Evolutionary conservation across 2,113 vertebrate species (phyloP).

Genomic region (Caracal caracal): DNA sequence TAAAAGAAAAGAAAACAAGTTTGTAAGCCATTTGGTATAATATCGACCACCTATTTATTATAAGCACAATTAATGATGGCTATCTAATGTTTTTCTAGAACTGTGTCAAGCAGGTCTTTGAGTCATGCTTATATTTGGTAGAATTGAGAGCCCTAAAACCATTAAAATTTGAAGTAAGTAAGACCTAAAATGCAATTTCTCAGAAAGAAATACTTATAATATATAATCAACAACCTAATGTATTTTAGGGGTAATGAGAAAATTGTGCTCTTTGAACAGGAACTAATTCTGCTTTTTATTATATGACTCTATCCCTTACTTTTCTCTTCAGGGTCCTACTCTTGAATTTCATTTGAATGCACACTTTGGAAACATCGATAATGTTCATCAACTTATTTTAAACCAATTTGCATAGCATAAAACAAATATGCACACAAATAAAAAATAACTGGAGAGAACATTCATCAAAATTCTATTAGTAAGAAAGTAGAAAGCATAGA

Average conservation of each 20-base stretch:
- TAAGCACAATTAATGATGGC: background rate
- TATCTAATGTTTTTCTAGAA: background rate
- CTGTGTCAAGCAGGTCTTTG: background rate
- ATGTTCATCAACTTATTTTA: background rate
- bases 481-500: background rate
- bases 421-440: background rate
- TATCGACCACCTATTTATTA: background rate
- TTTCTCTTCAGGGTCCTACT: background rate
- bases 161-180: background rate
- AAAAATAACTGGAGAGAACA: background rate
- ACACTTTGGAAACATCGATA: background rate
- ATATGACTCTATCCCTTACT: background rate
- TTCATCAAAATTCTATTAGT: background rate
- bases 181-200: background rate
- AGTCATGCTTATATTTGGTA: background rate
- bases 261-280: background rate
- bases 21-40: background rate
- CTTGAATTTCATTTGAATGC: background rate
- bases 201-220: conserved; percentile 7
- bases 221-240: background rate
- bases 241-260: background rate
- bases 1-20: background rate
- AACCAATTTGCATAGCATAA: background rate
- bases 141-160: background rate
- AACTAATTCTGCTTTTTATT: background rate